Conservation (phyloP, 2,797 vertebrate species). For the Labeo calbasu region DNA sequence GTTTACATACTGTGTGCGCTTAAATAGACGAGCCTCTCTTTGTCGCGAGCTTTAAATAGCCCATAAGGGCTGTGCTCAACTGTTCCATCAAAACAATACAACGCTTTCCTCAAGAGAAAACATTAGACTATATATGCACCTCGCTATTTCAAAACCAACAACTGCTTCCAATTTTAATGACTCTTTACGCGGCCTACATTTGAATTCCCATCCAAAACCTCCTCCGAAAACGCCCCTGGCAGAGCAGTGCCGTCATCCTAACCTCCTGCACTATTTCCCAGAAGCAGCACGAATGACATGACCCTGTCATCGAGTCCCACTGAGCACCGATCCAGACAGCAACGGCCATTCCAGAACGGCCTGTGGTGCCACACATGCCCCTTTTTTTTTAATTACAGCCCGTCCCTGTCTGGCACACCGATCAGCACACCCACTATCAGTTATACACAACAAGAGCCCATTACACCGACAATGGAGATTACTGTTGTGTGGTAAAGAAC, state of each 20-base stretch:
- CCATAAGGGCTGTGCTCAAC: slow-evolving; percentile 19
- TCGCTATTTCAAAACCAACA: slow-evolving; percentile 31
- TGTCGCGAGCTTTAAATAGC: slow-evolving; percentile 28
- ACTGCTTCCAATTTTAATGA: slow-evolving; percentile 29
- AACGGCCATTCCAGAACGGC: slow-evolving; percentile 32
- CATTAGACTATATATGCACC: slow-evolving; percentile 28
- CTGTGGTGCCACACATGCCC: slow-evolving; percentile 41
- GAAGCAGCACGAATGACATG: slow-evolving; percentile 28
- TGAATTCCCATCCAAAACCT: slow-evolving; percentile 37
- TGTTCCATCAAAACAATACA: slow-evolving; percentile 43
- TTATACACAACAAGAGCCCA: slow-evolving; percentile 62
- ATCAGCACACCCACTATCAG: slow-evolving; percentile 59
- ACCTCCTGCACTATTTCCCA: slow-evolving; percentile 29
- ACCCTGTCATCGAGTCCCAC: slow-evolving; percentile 28
- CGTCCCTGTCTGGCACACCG: slow-evolving; percentile 54
- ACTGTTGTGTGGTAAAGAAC: slow-evolving; percentile 60
- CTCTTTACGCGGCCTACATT: slow-evolving; percentile 22
- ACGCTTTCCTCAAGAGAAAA: slow-evolving; percentile 32
- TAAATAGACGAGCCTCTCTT: slow-evolving; percentile 12
- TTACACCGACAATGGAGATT: slow-evolving; percentile 62
- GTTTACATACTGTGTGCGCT: slow-evolving; percentile 28
- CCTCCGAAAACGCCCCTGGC: not conserved
- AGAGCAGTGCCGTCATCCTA: slow-evolving; percentile 7
- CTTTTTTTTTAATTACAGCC: slow-evolving; percentile 59
- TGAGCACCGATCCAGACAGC: slow-evolving; percentile 32